phyloP scores from a whole-genome alignment of 1,140 invertebrate species.

The Papilio aristodemus region DNA sequence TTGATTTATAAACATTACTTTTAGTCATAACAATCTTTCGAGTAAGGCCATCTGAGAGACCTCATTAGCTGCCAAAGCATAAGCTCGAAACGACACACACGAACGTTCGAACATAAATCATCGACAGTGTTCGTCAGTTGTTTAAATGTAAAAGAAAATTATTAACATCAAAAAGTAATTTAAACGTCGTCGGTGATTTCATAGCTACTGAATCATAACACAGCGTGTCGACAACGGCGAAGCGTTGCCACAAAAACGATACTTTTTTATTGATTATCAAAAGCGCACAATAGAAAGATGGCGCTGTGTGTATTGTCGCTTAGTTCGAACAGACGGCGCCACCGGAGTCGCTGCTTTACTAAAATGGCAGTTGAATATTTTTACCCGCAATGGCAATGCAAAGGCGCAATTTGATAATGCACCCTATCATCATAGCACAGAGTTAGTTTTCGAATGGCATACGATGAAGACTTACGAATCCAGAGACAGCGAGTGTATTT shows the following conservation, averaged over 20 bases:
- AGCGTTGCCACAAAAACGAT: conserved; percentile 52
- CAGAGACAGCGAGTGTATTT: conserved; percentile 67
- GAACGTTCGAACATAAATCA: conserved; percentile 36
- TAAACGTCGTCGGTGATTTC: conserved; percentile 41
- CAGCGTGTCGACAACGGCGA: conserved; percentile 43
- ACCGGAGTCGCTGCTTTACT: conserved; percentile 74
- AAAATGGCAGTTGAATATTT: conserved; percentile 79
- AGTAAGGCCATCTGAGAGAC: conserved; percentile 18
- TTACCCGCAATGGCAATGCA: conserved; percentile 56
- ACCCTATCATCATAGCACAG: conserved; percentile 41
- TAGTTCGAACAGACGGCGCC: conserved; percentile 74
- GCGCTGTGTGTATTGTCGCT: conserved; percentile 69
- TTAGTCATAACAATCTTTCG: conserved; percentile 21
- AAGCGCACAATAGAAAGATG: conserved; percentile 75
- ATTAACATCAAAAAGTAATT: conserved; percentile 40
- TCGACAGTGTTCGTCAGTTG: conserved; percentile 19
- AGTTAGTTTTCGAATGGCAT: conserved; percentile 38
- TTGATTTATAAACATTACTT: conserved; percentile 6
- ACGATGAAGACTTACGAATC: conserved; percentile 63
- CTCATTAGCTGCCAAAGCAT: conserved; percentile 16
- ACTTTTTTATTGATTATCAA: conserved; percentile 76
- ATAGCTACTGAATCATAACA: conserved; percentile 41
- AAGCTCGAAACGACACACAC: conserved; percentile 14
- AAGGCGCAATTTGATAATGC: conserved; percentile 39
- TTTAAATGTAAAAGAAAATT: conserved; percentile 34